A percentile compares a stretch with the other conserved stretches of the same genome.
These are phyloP conservation scores for Onychomys torridus DNA, from an alignment of 2,797 vertebrate genomes.

Conservation along the genomic window DNA sequence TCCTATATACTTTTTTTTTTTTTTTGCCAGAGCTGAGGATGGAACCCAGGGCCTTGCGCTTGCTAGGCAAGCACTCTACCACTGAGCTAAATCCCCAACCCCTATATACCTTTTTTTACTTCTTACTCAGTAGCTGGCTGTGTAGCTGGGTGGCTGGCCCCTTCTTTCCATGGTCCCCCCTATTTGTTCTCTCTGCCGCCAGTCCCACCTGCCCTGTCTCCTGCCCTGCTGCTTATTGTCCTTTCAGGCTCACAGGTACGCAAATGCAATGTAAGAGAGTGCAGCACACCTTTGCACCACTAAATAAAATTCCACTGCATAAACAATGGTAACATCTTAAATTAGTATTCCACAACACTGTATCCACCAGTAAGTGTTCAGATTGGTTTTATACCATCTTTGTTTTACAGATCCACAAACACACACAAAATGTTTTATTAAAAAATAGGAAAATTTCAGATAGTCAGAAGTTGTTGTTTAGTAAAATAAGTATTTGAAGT, in stretches of 20 bases:
- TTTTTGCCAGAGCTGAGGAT: too few relatives aligned
- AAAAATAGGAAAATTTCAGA: slow-evolving; percentile 23
- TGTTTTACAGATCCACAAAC: background rate
- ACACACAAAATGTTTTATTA: background rate
- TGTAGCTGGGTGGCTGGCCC: too few relatives aligned
- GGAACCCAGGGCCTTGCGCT: too few relatives aligned
- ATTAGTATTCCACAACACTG: background rate
- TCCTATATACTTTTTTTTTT: too few relatives aligned
- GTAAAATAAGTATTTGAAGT: slow-evolving; percentile 46
- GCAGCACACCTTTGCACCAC: background rate
- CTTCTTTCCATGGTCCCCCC: too few relatives aligned
- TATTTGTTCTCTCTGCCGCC: too few relatives aligned
- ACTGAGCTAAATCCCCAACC: too few relatives aligned
- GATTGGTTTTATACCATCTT: background rate
- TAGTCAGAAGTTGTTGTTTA: slow-evolving; percentile 21
- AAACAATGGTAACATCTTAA: background rate
- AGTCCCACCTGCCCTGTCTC: too few relatives aligned
- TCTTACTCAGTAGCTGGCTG: too few relatives aligned
- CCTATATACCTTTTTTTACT: too few relatives aligned
- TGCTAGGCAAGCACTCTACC: too few relatives aligned
- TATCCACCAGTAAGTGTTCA: background rate
- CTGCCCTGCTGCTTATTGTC: too few relatives aligned
- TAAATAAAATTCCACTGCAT: background rate
- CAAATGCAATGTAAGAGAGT: background rate
- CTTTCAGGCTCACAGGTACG: background rate